Evolutionary conservation across 2,888 invertebrate genomes (phyloP).

Genomic region (Xylota segnis): DNA sequence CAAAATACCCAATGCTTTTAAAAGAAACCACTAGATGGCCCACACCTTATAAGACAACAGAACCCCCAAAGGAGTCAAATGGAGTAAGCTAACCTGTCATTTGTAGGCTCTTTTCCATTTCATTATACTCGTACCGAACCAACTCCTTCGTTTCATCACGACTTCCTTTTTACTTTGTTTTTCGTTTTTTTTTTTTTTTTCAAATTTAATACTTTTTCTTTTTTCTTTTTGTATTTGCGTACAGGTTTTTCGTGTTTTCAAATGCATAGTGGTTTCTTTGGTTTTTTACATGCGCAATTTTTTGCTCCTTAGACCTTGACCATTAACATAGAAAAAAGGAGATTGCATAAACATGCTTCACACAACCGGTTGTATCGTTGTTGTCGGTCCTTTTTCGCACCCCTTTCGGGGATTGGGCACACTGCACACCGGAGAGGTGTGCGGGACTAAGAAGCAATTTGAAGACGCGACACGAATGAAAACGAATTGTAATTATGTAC

Average conservation of each 20-base stretch:
- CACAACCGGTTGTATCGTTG: slow-evolving; percentile 62
- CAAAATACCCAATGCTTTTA: too few relatives aligned
- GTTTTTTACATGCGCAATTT: slow-evolving; percentile 64
- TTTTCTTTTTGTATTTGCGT: slow-evolving; percentile 22
- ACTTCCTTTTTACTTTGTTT: slow-evolving; percentile 10
- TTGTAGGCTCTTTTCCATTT: slow-evolving; percentile 35
- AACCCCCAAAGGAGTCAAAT: too few relatives aligned
- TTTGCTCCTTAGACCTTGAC: slow-evolving; percentile 84
- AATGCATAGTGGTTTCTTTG: slow-evolving; percentile 53
- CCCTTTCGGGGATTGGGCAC: slow-evolving; percentile 30
- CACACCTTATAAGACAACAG: too few relatives aligned
- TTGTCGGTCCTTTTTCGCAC: slow-evolving; percentile 52
- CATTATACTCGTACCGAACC: slow-evolving; percentile 6
- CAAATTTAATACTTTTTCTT: slow-evolving; percentile 10
- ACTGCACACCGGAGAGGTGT: slow-evolving; percentile 2
- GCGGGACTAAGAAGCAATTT: slow-evolving; percentile 27
- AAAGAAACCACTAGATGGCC: too few relatives aligned
- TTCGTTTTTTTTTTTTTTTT: slow-evolving; percentile 20
- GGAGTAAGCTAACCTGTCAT: neutral
- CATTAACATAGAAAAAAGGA: slow-evolving; percentile 82
- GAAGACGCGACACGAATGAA: slow-evolving; percentile 59
- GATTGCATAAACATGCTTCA: slow-evolving; percentile 75
- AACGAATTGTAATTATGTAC: slow-evolving; percentile 51
- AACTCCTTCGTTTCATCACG: slow-evolving; percentile 13
- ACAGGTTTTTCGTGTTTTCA: slow-evolving; percentile 72